These are phyloP conservation scores for Drosophila mojavensis DNA, from an alignment of 1,140 invertebrate species.

Conservation along the genomic window DNA sequence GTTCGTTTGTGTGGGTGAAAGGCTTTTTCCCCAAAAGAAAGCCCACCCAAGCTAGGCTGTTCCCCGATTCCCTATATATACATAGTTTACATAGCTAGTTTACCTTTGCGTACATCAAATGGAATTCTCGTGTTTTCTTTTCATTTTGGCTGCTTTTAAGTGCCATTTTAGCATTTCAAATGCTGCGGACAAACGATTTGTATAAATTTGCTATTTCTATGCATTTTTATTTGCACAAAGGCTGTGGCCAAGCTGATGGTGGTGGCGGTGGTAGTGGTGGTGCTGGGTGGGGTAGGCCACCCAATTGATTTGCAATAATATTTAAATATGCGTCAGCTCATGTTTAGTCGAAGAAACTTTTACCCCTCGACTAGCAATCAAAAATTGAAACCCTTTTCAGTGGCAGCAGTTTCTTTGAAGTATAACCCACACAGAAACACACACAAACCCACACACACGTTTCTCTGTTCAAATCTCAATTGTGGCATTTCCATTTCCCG, in stretches of 20 bases:
- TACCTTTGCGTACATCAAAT: slow-evolving; percentile 78
- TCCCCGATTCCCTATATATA: not conserved
- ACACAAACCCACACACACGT: not conserved
- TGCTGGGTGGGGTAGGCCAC: not conserved
- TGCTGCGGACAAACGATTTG: slow-evolving; percentile 64
- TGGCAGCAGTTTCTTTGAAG: slow-evolving; percentile 48
- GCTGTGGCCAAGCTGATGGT: not conserved
- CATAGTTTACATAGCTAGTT: slow-evolving; percentile 77
- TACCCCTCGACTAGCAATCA: slow-evolving; percentile 52
- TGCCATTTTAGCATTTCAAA: slow-evolving; percentile 83
- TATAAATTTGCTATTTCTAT: slow-evolving; percentile 83
- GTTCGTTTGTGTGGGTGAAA: slow-evolving; percentile 59
- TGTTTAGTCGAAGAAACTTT: slow-evolving; percentile 32
- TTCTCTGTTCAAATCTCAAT: slow-evolving; percentile 43
- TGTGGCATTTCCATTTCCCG: slow-evolving; percentile 44
- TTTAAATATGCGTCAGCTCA: slow-evolving; percentile 74
- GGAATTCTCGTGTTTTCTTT: slow-evolving; percentile 82
- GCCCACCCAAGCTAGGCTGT: slow-evolving; percentile 48
- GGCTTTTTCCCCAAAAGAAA: slow-evolving; percentile 47
- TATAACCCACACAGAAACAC: not conserved
- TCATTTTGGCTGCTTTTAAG: slow-evolving; percentile 81
- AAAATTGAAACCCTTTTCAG: slow-evolving; percentile 64
- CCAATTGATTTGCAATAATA: slow-evolving; percentile 83
- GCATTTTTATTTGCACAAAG: slow-evolving; percentile 72
- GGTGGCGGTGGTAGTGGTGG: not conserved